Percentiles rank a stretch among this genome's conserved stretches.
Evolutionary conservation across 2,113 vertebrate species (phyloP).

Genomic region (Xenopus borealis): DNA sequence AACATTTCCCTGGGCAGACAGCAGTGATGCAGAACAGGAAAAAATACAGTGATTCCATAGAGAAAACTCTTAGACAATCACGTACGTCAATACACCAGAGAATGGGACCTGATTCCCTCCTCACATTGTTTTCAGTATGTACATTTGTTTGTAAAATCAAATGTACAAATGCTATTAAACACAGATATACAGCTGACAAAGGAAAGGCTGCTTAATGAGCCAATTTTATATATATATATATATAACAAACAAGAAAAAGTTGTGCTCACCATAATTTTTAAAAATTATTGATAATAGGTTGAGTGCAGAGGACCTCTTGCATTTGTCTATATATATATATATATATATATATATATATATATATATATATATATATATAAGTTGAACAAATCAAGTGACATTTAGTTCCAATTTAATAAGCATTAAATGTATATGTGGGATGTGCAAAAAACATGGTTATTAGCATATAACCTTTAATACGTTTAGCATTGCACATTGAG

Average conservation of each 20-base stretch:
- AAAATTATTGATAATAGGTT: too few relatives aligned
- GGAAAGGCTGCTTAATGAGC: background rate
- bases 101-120: background rate
- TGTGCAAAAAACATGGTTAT: conserved; percentile 5
- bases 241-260: too few relatives aligned
- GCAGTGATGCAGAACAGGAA: conserved; percentile 25
- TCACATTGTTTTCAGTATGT: too few relatives aligned
- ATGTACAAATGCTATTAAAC: too few relatives aligned
- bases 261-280: too few relatives aligned
- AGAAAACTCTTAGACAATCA: conserved; percentile 18
- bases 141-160: too few relatives aligned
- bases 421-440: conserved; percentile 1
- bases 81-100: background rate
- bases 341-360: too few relatives aligned
- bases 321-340: too few relatives aligned
- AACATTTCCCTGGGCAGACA: conserved; percentile 18
- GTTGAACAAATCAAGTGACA: background rate
- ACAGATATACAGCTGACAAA: too few relatives aligned
- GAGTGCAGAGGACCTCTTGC: too few relatives aligned
- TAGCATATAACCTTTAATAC: conserved; percentile 4
- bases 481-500: background rate
- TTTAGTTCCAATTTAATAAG: conserved; percentile 2
- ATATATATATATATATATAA: too few relatives aligned
- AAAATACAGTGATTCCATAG: conserved; percentile 8
- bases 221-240: background rate